Base-by-base conservation (phyloP, 1,140 invertebrate species). In the Heliconius hermathena region DNA sequence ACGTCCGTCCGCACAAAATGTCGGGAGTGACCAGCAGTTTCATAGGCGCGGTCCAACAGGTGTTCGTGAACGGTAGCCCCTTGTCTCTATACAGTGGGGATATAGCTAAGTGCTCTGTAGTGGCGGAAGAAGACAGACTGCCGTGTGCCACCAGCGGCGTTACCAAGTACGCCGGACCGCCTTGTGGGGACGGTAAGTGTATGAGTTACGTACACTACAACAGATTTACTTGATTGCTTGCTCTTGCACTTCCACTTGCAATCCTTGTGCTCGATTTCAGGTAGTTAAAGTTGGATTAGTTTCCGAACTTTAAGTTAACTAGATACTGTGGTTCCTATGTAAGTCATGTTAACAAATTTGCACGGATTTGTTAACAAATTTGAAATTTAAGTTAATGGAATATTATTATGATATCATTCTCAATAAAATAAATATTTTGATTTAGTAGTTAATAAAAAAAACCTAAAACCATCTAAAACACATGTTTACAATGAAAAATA, bases 11-110 rank as follows among this genome's bases (percentile, higher is more conserved):
- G 29, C 97, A 97, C 90, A 95, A 96, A 78, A 96, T 98, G 75
- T 96, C 97, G 11, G 96, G 96, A n/a, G 96, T 97, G 73, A 95
- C 95, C 79, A 96, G 96, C 84, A 97, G 97, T 85, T 97, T 98
- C 82, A 96, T 96, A 87, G 98, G 98, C 74, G 97, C 97, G 6
- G 96, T 99, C 82, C 98, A 99, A 95, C 96, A 97, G 91, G 95
- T 99, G 83, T 96, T 97, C 85, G 96, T 98, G 72, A 98, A 98
- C 93, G 97, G 97, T 18, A 96, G 96, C 78, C 93, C 93, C 26
- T 83, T 95, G 66, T 85, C 90, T 76, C 72, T 94, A 38, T 94
- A 91, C 76, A 87, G 88, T 54, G 87, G 81, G 22, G 94, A 95
- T 41, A 93, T 88, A 60, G 87, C 89, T 9, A 91, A 88, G 86